These are phyloP conservation scores for Galeopsomyia nigrocyanea DNA, from an alignment of 2,888 invertebrate species.

Conservation along the genomic window DNA sequence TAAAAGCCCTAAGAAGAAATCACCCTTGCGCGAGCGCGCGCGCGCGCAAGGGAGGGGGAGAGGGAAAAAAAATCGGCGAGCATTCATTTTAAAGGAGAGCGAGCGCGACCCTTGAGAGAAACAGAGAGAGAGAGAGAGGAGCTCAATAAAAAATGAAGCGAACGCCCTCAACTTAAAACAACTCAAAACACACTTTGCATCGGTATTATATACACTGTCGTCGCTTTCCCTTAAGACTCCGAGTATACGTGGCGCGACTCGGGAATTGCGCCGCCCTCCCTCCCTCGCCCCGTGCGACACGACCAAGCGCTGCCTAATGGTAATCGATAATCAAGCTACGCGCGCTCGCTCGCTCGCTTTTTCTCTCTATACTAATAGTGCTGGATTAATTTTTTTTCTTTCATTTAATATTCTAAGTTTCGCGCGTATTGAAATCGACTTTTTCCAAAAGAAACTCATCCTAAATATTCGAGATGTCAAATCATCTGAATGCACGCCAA, in stretches of 20 bases:
- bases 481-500: too few species aligned
- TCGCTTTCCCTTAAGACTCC: too few species aligned
- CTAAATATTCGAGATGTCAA: too few species aligned
- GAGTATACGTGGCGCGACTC: too few species aligned
- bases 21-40: too few species aligned
- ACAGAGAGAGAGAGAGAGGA: too few species aligned
- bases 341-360: not conserved
- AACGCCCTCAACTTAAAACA: constrained; percentile 44
- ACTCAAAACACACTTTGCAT: constrained; percentile 52
- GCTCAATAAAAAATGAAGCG: constrained; percentile 50
- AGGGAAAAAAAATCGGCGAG: not conserved
- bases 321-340: constrained; percentile 21
- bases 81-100: not conserved
- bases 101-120: not conserved
- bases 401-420: constrained; percentile 4
- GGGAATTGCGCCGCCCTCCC: too few species aligned
- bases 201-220: constrained; percentile 14
- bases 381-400: constrained; percentile 6
- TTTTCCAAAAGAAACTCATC: too few species aligned
- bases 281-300: too few species aligned
- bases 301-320: not conserved
- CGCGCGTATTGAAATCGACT: not conserved
- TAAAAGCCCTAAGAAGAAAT: too few species aligned
- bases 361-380: not conserved
- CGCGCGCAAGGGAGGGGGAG: too few species aligned